phyloP scores from a whole-genome alignment of 2,113 vertebrate species.

The Zapus hudsonius region DNA sequence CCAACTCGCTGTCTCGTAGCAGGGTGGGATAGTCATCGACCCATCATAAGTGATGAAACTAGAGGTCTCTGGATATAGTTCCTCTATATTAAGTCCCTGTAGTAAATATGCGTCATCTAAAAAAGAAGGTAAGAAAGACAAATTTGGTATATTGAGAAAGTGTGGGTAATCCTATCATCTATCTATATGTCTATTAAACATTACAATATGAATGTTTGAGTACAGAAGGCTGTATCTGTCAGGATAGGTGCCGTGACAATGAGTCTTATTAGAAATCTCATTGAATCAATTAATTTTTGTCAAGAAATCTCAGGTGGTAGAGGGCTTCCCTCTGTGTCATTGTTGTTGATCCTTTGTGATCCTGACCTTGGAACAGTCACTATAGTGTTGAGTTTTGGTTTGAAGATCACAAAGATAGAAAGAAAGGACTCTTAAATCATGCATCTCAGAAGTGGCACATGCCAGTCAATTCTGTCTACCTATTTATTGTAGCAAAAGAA shows the following conservation, averaged over 20 bases:
- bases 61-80: conserved; percentile 96
- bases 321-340: not conserved
- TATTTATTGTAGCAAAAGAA: not conserved
- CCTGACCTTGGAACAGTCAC: not conserved
- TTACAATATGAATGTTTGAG: not conserved
- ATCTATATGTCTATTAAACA: not conserved
- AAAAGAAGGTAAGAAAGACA: conserved; percentile 61
- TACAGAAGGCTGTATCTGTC: not conserved
- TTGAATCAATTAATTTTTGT: too few species aligned
- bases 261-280: not conserved
- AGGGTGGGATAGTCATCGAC: conserved; percentile 98
- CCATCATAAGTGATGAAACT: conserved; percentile 99
- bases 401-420: not conserved
- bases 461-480: not conserved
- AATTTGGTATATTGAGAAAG: conserved; percentile 41
- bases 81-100: conserved; percentile 97
- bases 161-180: not conserved
- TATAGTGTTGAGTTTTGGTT: not conserved
- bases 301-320: not conserved
- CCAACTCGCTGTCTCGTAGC: conserved; percentile 98
- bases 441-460: not conserved
- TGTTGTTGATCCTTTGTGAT: not conserved
- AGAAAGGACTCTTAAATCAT: not conserved
- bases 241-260: conserved; percentile 14
- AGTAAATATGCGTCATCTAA: conserved; percentile 98